These are phyloP conservation scores for Gallinago jamesoni DNA, from an alignment of 2,113 vertebrate genomes.

Conservation along the genomic window DNA sequence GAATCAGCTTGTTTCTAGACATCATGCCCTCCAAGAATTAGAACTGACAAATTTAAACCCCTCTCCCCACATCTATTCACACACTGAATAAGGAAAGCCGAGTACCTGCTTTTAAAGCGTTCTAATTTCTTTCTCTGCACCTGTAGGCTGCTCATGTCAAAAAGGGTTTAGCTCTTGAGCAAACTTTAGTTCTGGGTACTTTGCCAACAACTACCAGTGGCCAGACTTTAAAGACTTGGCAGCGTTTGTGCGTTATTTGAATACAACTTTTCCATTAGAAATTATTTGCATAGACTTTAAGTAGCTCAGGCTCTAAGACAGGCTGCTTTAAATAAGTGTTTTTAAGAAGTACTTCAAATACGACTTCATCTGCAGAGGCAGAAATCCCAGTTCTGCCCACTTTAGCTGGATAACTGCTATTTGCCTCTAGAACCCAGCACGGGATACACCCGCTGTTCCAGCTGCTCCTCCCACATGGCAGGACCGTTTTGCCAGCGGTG, in stretches of 20 bases:
- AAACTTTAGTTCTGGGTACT: neutral
- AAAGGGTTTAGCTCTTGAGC: neutral
- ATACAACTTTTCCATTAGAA: neutral
- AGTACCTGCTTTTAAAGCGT: neutral
- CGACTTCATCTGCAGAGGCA: neutral
- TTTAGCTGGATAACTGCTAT: neutral
- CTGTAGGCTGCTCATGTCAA: neutral
- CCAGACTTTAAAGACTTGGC: slow-evolving; percentile 41
- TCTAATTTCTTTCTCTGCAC: neutral
- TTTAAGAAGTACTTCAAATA: neutral
- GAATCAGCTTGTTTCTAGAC: neutral
- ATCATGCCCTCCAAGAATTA: neutral
- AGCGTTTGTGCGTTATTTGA: neutral
- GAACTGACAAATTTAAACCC: neutral
- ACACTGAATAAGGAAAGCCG: neutral
- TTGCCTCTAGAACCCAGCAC: neutral
- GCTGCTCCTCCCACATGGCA: neutral
- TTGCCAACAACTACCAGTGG: neutral
- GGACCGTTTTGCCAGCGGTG: neutral
- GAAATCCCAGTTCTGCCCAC: neutral
- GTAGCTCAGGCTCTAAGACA: neutral
- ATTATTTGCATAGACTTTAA: slow-evolving; percentile 36
- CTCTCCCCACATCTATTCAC: neutral
- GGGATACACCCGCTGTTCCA: rapidly evolving
- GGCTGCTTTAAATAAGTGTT: neutral